Evolutionary conservation across 2,888 invertebrate genomes (phyloP), one percentile per base, ranked within the genome.

Genomic region (Octonoba sinensis): DNA sequence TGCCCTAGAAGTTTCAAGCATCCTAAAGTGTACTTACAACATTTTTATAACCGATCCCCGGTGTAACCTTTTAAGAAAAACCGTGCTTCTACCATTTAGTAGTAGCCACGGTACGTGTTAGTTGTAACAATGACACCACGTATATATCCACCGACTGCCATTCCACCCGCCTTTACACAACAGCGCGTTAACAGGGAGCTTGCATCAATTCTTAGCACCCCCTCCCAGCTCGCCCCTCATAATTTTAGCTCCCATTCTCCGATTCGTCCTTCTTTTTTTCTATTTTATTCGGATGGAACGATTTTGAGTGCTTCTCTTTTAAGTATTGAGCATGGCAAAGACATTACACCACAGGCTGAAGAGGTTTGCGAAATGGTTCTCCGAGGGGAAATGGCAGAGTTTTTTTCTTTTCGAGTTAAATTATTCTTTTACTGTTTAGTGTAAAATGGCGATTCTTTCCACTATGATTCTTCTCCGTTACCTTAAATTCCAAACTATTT

Each of bases 121-220:
- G 79, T 73, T 73, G 67, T 81, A 81, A 73, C 79, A 81, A 81
- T 81, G 79, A 69, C 73, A 69, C 67, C 79, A 81, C 79, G 79
- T 81, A 67, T 67, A 67, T 60, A 67, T 66, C 36, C 49, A 56
- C 57, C 59, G 46, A 46, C 59, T 46, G 12, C 46, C 47, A 20
- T 15, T 44, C 12, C 51, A 54, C 24, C 49, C 71, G 27, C 57
- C 57, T 27, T 49, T 56, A 54, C 36, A 54, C 67, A 59, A 22
- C 16, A 27, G 22, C 51, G 60, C 72, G 78, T 79, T 79, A 79
- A 79, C 67, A 69, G 73, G 73, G 59, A 36, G 60, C 72, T 72
- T 69, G 79, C 79, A 67, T 73, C 79, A 81, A 79, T 79, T 79
- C 78, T 79, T 71, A 59, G 49, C 46, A 59, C 36, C 71, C 77